A percentile compares a stretch with the other conserved stretches of the same genome.
phyloP scores from a whole-genome alignment of 2,797 vertebrate species.

The Eulemur mongoz region DNA sequence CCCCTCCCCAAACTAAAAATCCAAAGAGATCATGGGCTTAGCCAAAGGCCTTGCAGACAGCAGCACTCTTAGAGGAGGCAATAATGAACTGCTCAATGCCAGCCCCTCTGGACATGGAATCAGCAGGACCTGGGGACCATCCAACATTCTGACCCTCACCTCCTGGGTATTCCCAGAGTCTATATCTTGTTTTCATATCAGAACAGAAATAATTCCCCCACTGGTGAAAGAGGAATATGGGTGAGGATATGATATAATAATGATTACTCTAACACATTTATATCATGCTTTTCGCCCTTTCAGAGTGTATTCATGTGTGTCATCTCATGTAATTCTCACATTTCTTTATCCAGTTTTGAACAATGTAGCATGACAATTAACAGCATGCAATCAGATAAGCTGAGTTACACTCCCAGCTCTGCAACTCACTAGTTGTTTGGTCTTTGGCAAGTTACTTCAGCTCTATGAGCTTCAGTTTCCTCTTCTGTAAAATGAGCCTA shows the following conservation, averaged over 20 bases:
- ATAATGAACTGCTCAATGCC: background rate
- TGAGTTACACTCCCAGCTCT: background rate
- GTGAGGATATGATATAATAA: background rate
- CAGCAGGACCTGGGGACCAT: background rate
- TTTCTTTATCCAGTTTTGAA: background rate
- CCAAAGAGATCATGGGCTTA: background rate
- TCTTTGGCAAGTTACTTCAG: background rate
- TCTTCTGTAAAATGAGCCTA: conserved; percentile 1
- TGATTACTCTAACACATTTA: background rate
- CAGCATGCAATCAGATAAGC: background rate
- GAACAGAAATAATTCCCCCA: background rate
- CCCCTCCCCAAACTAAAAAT: background rate
- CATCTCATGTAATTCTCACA: background rate
- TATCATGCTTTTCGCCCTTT: background rate
- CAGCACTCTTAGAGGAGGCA: background rate
- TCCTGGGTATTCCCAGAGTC: background rate
- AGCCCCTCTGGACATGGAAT: background rate
- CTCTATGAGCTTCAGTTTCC: background rate
- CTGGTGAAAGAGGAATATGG: background rate
- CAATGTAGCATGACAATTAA: background rate
- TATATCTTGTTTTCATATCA: background rate
- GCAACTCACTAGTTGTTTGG: background rate
- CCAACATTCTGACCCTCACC: background rate
- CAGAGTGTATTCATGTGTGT: background rate
- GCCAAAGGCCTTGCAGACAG: background rate